Evolutionary conservation across 2,797 vertebrate genomes (phyloP).

Genomic region (Coluber constrictor): DNA sequence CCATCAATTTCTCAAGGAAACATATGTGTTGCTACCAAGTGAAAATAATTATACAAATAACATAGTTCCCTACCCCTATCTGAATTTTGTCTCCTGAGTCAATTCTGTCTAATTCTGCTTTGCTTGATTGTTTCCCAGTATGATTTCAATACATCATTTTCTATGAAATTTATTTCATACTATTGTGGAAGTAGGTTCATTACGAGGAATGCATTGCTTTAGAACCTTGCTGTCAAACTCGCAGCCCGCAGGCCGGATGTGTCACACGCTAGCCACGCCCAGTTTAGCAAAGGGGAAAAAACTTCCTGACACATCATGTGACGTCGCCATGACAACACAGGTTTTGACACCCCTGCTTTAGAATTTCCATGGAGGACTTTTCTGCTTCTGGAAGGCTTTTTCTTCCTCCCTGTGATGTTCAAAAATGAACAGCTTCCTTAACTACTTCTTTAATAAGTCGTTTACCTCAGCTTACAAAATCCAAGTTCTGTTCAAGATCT

Average conservation of each 20-base stretch:
- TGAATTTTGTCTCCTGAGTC: neutral
- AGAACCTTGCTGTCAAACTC: too few relatives aligned
- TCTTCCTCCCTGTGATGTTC: slow-evolving; percentile 1
- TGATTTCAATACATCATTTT: neutral
- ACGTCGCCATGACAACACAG: too few relatives aligned
- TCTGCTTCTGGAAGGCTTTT: neutral
- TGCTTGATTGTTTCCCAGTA: neutral
- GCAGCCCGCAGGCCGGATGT: too few relatives aligned
- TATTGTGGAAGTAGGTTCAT: neutral
- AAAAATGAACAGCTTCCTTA: neutral
- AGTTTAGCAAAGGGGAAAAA: too few relatives aligned
- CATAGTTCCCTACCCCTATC: neutral
- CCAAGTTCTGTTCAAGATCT: neutral
- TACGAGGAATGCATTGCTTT: neutral
- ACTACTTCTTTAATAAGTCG: neutral
- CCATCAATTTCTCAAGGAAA: neutral
- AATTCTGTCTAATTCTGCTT: neutral
- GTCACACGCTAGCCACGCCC: too few relatives aligned
- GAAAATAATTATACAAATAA: neutral
- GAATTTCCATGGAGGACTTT: neutral
- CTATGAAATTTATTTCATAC: neutral
- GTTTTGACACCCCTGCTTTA: neutral
- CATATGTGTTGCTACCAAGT: neutral
- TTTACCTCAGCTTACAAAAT: neutral
- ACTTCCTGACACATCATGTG: too few relatives aligned